phyloP scores from a whole-genome alignment of 2,888 invertebrate genomes.

The Agrotis ipsilon region DNA sequence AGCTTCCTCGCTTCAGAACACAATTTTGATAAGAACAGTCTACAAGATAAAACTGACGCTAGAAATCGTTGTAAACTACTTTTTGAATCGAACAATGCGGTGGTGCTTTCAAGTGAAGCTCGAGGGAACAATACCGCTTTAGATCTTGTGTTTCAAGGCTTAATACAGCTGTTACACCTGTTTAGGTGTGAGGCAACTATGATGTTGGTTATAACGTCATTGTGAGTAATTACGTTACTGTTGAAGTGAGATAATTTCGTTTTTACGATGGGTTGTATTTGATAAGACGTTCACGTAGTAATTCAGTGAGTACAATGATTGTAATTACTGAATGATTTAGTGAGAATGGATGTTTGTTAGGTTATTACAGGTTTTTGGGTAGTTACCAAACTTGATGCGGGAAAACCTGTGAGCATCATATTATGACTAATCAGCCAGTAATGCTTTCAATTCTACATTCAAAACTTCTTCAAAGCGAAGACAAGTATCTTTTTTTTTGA shows the following conservation, averaged over 20 bases:
- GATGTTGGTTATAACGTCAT: background rate
- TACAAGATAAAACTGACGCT: conserved; percentile 20
- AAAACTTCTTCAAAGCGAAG: no score
- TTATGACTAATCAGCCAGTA: no score
- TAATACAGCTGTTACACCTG: background rate
- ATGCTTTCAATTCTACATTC: no score
- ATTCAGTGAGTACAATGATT: background rate
- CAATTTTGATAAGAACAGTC: conserved; percentile 18
- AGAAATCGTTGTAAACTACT: conserved; percentile 20
- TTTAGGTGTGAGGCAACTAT: conserved; percentile 4
- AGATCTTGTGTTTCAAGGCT: conserved; percentile 18
- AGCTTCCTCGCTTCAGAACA: background rate
- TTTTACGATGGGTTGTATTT: background rate
- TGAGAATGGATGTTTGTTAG: no score
- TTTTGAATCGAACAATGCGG: conserved; percentile 32
- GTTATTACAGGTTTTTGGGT: no score
- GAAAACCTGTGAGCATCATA: no score
- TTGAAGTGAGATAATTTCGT: background rate
- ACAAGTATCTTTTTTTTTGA: no score
- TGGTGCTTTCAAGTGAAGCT: conserved; percentile 18
- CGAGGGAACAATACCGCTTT: conserved; percentile 33
- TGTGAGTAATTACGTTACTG: background rate
- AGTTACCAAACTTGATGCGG: no score
- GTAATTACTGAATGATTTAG: no score
- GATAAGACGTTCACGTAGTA: background rate